phyloP scores from a whole-genome alignment of 2,113 vertebrate genomes.

The Mystacornis crossleyi region DNA sequence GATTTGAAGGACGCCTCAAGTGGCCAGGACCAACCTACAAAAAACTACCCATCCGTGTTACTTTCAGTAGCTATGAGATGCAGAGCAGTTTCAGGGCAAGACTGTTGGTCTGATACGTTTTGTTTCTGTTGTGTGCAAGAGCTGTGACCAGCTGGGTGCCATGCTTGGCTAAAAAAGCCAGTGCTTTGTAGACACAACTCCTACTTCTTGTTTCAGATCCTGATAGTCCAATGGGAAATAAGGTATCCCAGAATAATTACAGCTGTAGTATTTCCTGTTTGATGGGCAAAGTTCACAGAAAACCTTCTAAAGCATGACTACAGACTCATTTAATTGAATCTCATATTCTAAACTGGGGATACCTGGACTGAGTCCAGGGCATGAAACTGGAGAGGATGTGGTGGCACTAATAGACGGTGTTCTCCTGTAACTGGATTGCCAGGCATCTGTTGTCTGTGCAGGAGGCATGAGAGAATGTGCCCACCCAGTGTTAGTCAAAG shows the following conservation, averaged over 20 bases:
- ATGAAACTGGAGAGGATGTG: neutral
- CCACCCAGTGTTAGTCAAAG: neutral
- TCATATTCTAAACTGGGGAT: neutral
- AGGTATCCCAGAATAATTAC: neutral
- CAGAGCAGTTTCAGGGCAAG: neutral
- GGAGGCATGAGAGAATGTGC: neutral
- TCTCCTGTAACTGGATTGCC: neutral
- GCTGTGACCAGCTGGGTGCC: neutral
- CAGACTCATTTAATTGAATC: neutral
- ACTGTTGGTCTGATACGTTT: fast-evolving
- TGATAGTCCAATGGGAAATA: neutral
- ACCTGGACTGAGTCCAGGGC: neutral
- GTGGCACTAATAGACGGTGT: neutral
- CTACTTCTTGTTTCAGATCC: neutral
- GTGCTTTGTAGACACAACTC: neutral
- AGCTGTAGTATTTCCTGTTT: neutral
- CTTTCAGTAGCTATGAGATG: neutral
- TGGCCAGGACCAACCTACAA: neutral
- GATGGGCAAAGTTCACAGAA: neutral
- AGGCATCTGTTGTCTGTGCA: neutral
- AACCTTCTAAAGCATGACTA: neutral
- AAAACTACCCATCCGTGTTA: fast-evolving
- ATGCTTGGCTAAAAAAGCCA: neutral
- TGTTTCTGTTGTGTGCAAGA: neutral
- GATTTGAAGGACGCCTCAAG: neutral